Percentiles rank a stretch among this genome's conserved stretches.
Conservation (phyloP, 2,888 invertebrate species). For the Gymnoscelis rufifasciata region DNA sequence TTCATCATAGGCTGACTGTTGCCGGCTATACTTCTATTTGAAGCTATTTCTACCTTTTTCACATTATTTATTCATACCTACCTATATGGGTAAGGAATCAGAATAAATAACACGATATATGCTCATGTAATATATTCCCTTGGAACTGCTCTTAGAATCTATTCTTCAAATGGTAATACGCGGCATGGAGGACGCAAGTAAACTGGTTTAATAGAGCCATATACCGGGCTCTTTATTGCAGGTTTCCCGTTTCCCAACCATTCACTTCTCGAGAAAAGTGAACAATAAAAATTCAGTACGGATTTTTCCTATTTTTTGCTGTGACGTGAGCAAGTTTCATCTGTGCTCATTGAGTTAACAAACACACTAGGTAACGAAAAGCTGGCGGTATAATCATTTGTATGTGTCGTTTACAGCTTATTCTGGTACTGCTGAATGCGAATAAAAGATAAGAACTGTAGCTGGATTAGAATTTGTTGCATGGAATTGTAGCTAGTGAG, state of each 20-base stretch:
- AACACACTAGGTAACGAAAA: constrained; percentile 20
- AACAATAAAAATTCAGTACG: constrained; percentile 5
- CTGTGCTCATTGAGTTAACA: constrained; percentile 8
- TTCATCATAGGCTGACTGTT: too few species aligned
- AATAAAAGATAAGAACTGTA: constrained; percentile 5
- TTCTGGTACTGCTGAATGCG: constrained; percentile 10
- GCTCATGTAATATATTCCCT: neutral
- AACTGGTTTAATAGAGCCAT: constrained; percentile 12
- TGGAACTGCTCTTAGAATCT: neutral
- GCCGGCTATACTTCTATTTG: too few species aligned
- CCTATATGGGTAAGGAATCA: too few species aligned
- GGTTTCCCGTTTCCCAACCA: constrained; percentile 7
- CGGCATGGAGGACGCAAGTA: constrained; percentile 8
- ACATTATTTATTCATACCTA: too few species aligned
- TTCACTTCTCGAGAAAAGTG: constrained; percentile 1
- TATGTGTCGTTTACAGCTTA: constrained; percentile 22
- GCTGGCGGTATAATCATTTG: constrained; percentile 15
- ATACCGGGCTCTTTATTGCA: constrained; percentile 6
- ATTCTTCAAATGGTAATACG: constrained; percentile 11
- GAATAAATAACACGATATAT: too few species aligned
- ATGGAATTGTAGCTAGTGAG: too few species aligned
- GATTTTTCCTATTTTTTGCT: constrained; percentile 3
- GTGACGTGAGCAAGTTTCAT: neutral
- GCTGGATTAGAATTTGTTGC: too few species aligned
- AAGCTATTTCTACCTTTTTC: too few species aligned